Conservation (phyloP, 1,140 invertebrate genomes). For the Drosophila carrolli region DNA sequence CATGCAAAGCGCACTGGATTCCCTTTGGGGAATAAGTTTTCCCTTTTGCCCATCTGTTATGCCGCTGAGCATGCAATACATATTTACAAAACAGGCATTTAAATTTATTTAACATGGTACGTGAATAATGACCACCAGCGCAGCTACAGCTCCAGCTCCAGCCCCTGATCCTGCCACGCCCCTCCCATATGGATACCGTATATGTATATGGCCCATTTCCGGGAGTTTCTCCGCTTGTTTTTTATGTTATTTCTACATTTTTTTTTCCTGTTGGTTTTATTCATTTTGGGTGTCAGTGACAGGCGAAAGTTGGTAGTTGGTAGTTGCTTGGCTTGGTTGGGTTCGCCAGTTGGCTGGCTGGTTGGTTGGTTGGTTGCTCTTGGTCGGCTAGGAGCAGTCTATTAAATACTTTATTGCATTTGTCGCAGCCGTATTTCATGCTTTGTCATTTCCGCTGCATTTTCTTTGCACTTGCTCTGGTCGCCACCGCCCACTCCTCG, state of each 20-base stretch:
- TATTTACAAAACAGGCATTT: constrained; percentile 83
- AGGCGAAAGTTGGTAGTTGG: constrained; percentile 56
- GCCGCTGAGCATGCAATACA: constrained; percentile 66
- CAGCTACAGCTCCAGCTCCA: constrained; percentile 43
- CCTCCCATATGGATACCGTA: constrained; percentile 39
- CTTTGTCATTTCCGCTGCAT: constrained; percentile 82
- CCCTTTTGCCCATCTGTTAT: constrained; percentile 62
- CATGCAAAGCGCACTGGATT: constrained; percentile 24
- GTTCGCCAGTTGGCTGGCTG: constrained; percentile 1
- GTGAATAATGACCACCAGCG: constrained; percentile 77
- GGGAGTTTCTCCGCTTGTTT: constrained; percentile 40
- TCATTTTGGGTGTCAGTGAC: constrained; percentile 70
- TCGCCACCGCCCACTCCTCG: constrained; percentile 3
- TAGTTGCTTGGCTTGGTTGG: constrained; percentile 42
- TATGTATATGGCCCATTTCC: constrained; percentile 57
- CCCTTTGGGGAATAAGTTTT: constrained; percentile 22
- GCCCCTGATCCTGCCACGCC: constrained; percentile 46
- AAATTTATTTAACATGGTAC: constrained; percentile 82
- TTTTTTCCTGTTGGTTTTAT: constrained; percentile 36
- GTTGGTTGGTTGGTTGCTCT: constrained; percentile 22
- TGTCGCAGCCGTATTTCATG: constrained; percentile 82
- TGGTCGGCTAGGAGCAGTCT: constrained; percentile 73
- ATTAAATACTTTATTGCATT: constrained; percentile 84
- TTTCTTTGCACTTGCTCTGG: constrained; percentile 69
- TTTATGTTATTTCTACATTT: constrained; percentile 21